Evolutionary conservation across 1,140 invertebrate species (phyloP).

Genomic region (Maconellicoccus hirsutus): DNA sequence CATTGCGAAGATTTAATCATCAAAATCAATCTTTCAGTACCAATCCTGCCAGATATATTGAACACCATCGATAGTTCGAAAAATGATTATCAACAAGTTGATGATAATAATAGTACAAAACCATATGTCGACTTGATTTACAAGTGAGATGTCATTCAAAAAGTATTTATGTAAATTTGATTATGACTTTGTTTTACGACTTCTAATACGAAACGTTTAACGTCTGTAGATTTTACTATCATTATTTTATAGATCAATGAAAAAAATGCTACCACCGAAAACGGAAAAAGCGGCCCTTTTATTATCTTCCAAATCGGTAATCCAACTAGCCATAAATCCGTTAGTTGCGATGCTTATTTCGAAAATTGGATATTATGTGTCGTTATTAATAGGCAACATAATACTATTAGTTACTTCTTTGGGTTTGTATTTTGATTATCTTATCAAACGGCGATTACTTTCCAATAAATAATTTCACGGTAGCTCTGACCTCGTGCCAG

Average conservation of each 20-base stretch:
- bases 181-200: too few relatives aligned
- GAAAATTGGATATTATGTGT: constrained; percentile 60
- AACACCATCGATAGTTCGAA: not conserved
- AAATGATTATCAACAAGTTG: not conserved
- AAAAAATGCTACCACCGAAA: constrained; percentile 29
- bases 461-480: not conserved
- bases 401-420: not conserved
- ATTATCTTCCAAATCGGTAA: constrained; percentile 73
- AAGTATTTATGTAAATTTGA: not conserved
- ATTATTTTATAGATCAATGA: constrained; percentile 1
- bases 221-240: too few relatives aligned
- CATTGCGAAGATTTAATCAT: too few relatives aligned
- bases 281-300: constrained; percentile 64
- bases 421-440: constrained; percentile 60
- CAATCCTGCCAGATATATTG: not conserved
- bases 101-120: not conserved
- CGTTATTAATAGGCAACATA: constrained; percentile 56
- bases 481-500: not conserved
- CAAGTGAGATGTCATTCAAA: not conserved
- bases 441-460: constrained; percentile 61
- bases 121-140: not conserved
- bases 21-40: not conserved
- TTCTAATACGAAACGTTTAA: too few relatives aligned
- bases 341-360: constrained; percentile 59
- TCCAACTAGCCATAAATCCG: constrained; percentile 74